These are phyloP conservation scores for Stichodactyla mertensii DNA, from an alignment of 64 coral and sea anemone species.

Conservation along the genomic window DNA sequence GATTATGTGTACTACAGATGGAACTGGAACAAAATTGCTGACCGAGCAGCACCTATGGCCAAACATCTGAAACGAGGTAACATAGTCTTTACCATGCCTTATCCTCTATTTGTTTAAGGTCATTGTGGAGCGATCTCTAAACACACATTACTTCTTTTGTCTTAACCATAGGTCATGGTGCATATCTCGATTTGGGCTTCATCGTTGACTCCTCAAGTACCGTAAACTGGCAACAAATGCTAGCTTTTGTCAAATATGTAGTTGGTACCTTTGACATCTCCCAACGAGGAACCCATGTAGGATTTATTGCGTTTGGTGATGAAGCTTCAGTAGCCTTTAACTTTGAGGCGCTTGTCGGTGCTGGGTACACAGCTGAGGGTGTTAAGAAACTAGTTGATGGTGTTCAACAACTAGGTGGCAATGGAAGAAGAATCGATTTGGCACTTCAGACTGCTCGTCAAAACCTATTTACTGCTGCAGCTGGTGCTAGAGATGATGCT, in stretches of 20 bases:
- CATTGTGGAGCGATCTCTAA: background rate
- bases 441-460: conserved; percentile 15
- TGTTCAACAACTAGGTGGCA: conserved; percentile 16
- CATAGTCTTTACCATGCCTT: background rate
- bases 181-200: conserved; percentile 39
- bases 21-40: background rate
- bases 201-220: conserved; percentile 37
- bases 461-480: conserved; percentile 14
- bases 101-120: too few species aligned
- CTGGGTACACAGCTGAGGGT: conserved; percentile 19
- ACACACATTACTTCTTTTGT: background rate
- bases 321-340: conserved; percentile 22
- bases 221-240: conserved; percentile 36
- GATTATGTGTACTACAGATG: conserved; percentile 36
- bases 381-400: conserved; percentile 30
- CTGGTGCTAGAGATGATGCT: conserved; percentile 22
- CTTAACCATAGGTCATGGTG: background rate
- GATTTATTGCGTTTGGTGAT: conserved; percentile 38
- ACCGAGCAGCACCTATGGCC: background rate
- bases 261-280: conserved; percentile 52
- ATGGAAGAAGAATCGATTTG: conserved; percentile 20
- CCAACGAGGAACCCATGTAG: conserved; percentile 23
- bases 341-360: conserved; percentile 19
- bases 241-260: conserved; percentile 22
- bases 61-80: background rate